Evolutionary conservation across 2,797 vertebrate genomes (phyloP).

Genomic region (Salarias fasciatus): DNA sequence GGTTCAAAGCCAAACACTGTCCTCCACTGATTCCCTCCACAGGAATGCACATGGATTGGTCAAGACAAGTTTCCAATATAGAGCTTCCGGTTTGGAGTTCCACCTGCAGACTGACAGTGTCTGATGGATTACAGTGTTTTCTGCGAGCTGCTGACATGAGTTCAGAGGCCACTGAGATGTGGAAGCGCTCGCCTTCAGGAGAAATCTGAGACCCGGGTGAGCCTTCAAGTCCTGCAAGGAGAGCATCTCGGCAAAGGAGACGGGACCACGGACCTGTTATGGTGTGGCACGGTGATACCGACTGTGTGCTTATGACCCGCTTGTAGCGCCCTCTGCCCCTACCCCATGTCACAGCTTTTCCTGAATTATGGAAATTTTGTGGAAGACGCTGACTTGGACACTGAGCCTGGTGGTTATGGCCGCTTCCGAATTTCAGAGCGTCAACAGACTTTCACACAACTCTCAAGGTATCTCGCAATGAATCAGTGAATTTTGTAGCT

Average conservation of each 20-base stretch:
- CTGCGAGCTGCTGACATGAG: conserved; percentile 87
- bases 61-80: conserved; percentile 84
- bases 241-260: conserved; percentile 40
- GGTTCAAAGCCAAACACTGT: too few relatives aligned
- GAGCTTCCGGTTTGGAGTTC: conserved; percentile 80
- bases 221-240: conserved; percentile 31
- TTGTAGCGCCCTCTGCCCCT: conserved; percentile 76
- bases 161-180: conserved; percentile 80
- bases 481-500: too few relatives aligned
- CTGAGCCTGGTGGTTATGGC: conserved; percentile 96
- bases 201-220: conserved; percentile 77
- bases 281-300: conserved; percentile 86
- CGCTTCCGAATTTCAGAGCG: conserved; percentile 91
- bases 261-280: conserved; percentile 86
- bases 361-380: conserved; percentile 99
- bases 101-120: conserved; percentile 76
- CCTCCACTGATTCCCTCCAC: conserved; percentile 55
- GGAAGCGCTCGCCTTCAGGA: conserved; percentile 80
- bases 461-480: conserved; percentile 90
- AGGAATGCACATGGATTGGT: conserved; percentile 89
- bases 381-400: conserved; percentile 98
- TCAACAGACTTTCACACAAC: conserved; percentile 90
- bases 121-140: conserved; percentile 75
- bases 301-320: conserved; percentile 83
- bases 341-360: conserved; percentile 82